Evolutionary conservation across 2,797 vertebrate genomes (phyloP).

Genomic region (Bucorvus abyssinicus): DNA sequence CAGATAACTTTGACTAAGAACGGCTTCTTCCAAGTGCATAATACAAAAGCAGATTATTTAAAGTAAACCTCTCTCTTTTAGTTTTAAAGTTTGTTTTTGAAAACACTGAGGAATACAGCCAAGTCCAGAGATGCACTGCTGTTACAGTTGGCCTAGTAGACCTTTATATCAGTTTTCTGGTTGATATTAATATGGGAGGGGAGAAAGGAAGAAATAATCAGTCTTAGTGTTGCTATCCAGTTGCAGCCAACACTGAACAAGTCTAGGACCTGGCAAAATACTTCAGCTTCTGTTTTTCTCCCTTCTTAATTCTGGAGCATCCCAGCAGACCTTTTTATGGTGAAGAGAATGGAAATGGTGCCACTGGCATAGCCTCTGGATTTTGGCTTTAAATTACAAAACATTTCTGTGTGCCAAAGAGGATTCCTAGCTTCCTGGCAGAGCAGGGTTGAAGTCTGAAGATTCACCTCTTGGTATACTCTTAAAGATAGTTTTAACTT

Average conservation of each 20-base stretch:
- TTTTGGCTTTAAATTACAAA: neutral
- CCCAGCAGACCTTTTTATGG: neutral
- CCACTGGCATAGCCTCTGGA: neutral
- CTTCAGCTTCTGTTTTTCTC: neutral
- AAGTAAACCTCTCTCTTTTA: neutral
- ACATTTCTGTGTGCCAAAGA: neutral
- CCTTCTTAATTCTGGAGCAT: neutral
- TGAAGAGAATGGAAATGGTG: neutral
- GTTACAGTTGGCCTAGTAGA: neutral
- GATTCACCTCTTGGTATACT: neutral
- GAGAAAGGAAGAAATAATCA: neutral
- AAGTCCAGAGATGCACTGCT: neutral
- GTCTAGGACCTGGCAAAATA: neutral
- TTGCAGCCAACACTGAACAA: neutral
- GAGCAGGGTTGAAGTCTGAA: neutral
- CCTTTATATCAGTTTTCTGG: neutral
- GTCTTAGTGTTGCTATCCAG: neutral
- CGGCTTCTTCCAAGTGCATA: accelerated
- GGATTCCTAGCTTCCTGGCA: neutral
- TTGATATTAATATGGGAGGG: neutral
- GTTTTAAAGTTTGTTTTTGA: neutral
- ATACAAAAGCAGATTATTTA: neutral
- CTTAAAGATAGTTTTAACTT: neutral
- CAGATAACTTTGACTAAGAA: neutral
- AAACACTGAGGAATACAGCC: neutral